Evolutionary conservation across 2,113 vertebrate genomes (phyloP).

Genomic region (Brachyhypopomus gauderio): DNA sequence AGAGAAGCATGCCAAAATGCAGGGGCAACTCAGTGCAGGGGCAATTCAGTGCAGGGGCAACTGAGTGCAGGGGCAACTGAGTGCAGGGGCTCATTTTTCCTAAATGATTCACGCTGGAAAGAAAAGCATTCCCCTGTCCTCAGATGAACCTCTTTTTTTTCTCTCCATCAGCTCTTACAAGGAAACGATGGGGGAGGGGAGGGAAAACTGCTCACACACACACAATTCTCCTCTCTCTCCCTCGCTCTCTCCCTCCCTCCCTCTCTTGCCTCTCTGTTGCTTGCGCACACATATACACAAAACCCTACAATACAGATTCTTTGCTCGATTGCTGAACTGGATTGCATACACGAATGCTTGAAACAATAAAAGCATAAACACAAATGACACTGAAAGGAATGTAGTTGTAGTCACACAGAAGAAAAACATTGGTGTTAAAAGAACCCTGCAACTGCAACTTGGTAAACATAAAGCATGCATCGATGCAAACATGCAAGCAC

Average conservation of each 20-base stretch:
- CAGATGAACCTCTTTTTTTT: slow-evolving; percentile 80
- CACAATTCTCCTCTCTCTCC: slow-evolving; percentile 19
- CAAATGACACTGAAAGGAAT: not conserved
- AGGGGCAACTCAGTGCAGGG: slow-evolving; percentile 80
- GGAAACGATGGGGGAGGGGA: slow-evolving; percentile 65
- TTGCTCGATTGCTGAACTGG: slow-evolving; percentile 66
- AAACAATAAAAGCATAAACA: slow-evolving; percentile 53
- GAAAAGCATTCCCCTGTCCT: slow-evolving; percentile 84
- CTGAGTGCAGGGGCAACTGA: slow-evolving; percentile 81
- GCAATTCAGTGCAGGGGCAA: slow-evolving; percentile 81
- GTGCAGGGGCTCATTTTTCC: slow-evolving; percentile 86
- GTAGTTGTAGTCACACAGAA: not conserved
- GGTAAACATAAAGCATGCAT: not conserved
- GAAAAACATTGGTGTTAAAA: not conserved
- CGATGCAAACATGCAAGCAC: not conserved
- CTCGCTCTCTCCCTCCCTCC: slow-evolving; percentile 3
- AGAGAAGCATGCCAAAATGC: slow-evolving; percentile 85
- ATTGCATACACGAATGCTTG: slow-evolving; percentile 53
- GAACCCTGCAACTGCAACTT: not conserved
- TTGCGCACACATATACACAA: slow-evolving; percentile 23
- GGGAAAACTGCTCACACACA: slow-evolving; percentile 28
- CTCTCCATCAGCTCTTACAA: slow-evolving; percentile 74
- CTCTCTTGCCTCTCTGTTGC: not conserved
- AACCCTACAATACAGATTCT: slow-evolving; percentile 58
- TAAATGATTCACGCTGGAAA: slow-evolving; percentile 84